A percentile compares a stretch with the other conserved stretches of the same genome.
Conservation (phyloP, 2,888 invertebrate genomes). For the Melanotus villosus region DNA sequence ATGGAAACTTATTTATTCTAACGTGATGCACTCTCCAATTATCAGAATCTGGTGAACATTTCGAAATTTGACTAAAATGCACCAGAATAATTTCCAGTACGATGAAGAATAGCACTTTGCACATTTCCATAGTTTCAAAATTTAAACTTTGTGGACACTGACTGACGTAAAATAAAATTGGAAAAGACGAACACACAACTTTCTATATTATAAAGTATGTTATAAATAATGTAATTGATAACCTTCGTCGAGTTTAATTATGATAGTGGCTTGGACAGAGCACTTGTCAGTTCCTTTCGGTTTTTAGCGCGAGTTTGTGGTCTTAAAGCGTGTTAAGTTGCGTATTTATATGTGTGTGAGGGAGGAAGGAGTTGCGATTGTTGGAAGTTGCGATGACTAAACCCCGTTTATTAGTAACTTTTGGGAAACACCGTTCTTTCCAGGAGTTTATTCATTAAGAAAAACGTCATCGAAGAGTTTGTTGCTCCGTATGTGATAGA, state of each 20-base stretch:
- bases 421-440: slow-evolving; percentile 38
- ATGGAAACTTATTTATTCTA: slow-evolving; percentile 12
- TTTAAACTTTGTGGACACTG: background rate
- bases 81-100: slow-evolving; percentile 12
- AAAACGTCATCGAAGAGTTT: slow-evolving; percentile 11
- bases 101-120: background rate
- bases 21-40: slow-evolving; percentile 12
- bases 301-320: slow-evolving; percentile 39
- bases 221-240: slow-evolving; percentile 34
- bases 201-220: slow-evolving; percentile 32
- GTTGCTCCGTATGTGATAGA: background rate
- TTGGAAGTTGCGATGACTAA: slow-evolving; percentile 40
- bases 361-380: slow-evolving; percentile 27
- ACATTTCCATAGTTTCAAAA: slow-evolving; percentile 18
- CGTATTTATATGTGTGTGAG: slow-evolving; percentile 38
- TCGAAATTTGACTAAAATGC: background rate
- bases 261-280: slow-evolving; percentile 39
- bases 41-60: background rate
- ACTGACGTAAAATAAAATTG: background rate
- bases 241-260: slow-evolving; percentile 37
- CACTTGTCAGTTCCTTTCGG: slow-evolving; percentile 42
- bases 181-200: slow-evolving; percentile 21
- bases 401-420: slow-evolving; percentile 24
- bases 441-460: background rate
- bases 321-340: slow-evolving; percentile 9